phyloP scores from a whole-genome alignment of 1,140 invertebrate species.

The Planococcus citri region DNA sequence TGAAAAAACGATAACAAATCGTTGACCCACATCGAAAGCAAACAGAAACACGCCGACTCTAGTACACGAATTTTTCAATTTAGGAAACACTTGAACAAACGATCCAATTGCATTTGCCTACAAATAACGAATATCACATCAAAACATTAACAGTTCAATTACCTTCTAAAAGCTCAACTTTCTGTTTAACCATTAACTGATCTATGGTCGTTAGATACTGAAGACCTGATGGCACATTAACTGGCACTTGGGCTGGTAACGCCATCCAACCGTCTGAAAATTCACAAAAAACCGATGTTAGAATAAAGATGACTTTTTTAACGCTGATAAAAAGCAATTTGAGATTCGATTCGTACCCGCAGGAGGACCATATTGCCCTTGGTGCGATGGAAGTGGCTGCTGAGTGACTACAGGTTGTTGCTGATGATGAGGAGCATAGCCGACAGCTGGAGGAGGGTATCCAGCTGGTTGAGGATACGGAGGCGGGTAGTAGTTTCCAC shows the following conservation, averaged over 20 bases:
- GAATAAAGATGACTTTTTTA: too few species aligned
- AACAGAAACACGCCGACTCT: too few species aligned
- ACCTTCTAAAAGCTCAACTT: constrained; percentile 73
- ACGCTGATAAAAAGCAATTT: too few species aligned
- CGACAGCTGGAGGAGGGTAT: neutral
- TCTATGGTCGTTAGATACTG: constrained; percentile 87
- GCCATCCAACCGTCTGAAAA: constrained; percentile 69
- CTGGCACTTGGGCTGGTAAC: constrained; percentile 49
- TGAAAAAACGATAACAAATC: too few species aligned
- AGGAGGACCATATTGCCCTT: too few species aligned
- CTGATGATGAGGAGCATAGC: neutral
- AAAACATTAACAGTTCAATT: constrained; percentile 24
- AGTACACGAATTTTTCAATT: too few species aligned
- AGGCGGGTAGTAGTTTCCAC: constrained; percentile 6
- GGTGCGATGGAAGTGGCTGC: neutral
- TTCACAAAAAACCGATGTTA: constrained; percentile 10
- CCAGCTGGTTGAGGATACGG: constrained; percentile 6
- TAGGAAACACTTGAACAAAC: too few species aligned
- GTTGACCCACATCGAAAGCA: too few species aligned
- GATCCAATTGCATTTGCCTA: too few species aligned
- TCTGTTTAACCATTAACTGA: constrained; percentile 74
- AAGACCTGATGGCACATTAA: constrained; percentile 77
- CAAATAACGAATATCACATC: neutral
- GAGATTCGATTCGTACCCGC: too few species aligned
- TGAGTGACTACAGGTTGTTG: neutral